A percentile compares a stretch with the other conserved stretches of the same genome.
Evolutionary conservation across 2,113 vertebrate species (phyloP).

Genomic region (Abramis brama): DNA sequence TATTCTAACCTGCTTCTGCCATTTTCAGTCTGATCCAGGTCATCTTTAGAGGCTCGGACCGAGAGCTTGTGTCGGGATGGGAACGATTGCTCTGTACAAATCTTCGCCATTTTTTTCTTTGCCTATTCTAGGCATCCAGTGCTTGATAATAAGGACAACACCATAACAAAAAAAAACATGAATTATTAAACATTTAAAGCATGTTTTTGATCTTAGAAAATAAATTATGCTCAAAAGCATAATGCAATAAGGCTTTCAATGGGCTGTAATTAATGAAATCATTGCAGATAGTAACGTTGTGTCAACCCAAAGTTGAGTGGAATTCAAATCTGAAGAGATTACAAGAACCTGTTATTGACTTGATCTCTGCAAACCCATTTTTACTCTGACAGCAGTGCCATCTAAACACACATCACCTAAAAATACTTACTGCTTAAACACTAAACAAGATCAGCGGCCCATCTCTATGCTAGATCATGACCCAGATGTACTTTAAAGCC

Average conservation of each 20-base stretch:
- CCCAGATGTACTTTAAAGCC: conserved; percentile 69
- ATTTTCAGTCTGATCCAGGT: conserved; percentile 80
- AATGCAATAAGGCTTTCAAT: background rate
- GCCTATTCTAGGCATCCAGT: conserved; percentile 50
- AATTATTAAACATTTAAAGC: background rate
- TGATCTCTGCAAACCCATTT: conserved; percentile 53
- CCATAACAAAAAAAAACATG: conserved; percentile 42
- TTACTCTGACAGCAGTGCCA: conserved; percentile 44
- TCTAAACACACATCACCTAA: conserved; percentile 62
- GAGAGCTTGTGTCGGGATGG: conserved; percentile 64
- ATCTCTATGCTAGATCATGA: conserved; percentile 62
- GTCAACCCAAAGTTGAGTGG: background rate
- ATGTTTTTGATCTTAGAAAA: conserved; percentile 11
- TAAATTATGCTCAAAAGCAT: background rate
- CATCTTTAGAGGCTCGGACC: conserved; percentile 71
- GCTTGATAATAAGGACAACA: conserved; percentile 47
- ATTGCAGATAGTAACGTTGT: background rate
- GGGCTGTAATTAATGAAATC: background rate
- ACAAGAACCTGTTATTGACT: background rate
- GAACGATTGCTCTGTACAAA: conserved; percentile 81
- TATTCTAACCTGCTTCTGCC: conserved; percentile 83
- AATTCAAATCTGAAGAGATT: conserved; percentile 16
- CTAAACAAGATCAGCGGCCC: conserved; percentile 73
- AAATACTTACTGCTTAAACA: conserved; percentile 71
- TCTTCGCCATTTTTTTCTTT: conserved; percentile 82